A percentile compares a stretch with the other conserved stretches of the same genome.
Evolutionary conservation across 35 echinoderm and acorn worm genomes (phyloP).

Genomic region (Patiria miniata): DNA sequence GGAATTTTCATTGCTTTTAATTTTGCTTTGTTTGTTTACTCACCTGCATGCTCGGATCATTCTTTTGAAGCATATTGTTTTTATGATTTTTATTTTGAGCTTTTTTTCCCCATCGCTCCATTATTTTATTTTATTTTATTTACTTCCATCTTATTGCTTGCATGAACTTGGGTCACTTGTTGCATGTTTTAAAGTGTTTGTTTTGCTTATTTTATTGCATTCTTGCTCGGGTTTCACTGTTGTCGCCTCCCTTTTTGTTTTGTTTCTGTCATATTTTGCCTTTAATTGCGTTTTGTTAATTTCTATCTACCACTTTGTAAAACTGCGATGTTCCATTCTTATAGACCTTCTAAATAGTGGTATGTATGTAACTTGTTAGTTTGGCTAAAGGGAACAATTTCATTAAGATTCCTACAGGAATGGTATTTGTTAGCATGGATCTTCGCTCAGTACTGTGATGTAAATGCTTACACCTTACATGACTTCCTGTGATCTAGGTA

Average conservation of each 20-base stretch:
- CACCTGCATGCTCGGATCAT: too few species aligned
- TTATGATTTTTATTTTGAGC: too few species aligned
- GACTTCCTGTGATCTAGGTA: constrained; percentile 1
- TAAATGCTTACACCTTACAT: constrained; percentile 2
- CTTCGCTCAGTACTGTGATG: not conserved
- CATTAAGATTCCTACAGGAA: not conserved
- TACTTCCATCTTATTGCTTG: too few species aligned
- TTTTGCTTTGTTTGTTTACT: too few species aligned
- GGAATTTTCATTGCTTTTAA: too few species aligned
- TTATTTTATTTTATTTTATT: too few species aligned
- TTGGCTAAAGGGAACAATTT: not conserved
- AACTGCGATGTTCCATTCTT: not conserved
- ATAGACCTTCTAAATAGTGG: not conserved
- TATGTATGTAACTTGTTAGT: constrained; percentile 2
- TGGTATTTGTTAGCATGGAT: not conserved
- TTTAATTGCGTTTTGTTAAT: not conserved
- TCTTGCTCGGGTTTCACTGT: constrained; percentile 6
- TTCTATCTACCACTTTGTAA: not conserved
- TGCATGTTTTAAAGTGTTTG: not conserved
- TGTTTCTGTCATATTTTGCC: not conserved
- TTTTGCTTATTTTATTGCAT: not conserved
- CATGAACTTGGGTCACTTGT: too few species aligned
- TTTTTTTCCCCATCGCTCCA: too few species aligned
- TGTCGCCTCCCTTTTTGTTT: too few species aligned
- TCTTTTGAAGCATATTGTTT: too few species aligned